Evolutionary conservation across 2,113 vertebrate genomes (phyloP), one percentile per base, ranked within the genome.

Genomic region (Microcebus ravelobensis): DNA sequence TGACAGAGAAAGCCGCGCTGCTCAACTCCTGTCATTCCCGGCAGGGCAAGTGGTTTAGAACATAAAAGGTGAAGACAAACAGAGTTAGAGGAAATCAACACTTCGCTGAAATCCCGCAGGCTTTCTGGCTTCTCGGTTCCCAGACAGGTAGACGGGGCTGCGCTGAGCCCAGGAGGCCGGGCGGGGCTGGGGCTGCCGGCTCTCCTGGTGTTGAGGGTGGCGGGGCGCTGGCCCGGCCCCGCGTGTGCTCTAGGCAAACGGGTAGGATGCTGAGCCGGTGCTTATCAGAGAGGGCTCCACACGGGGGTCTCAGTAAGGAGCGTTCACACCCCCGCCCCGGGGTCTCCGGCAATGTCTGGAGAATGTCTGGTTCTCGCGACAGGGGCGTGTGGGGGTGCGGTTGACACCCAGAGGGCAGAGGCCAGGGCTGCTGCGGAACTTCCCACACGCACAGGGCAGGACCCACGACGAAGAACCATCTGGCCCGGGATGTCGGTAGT

Each of bases 41-140:
- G 82, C 50, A 29, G 45, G 34, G 42, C 1, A 2, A 39, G 73
- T 1, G 4, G 27, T 48, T 36, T 42, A 20, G 65, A 91, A 79
- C 67, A 59, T 9, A 91, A 68, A 91, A 85, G 52, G 23, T 79
- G 73, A 79, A 79, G 68, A 93, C 87, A 89, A 25, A 76, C 55
- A 39, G 68, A 70, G n/a, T 52, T 31, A 70, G 80, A 65, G 76
- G 74, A 93, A 50, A 63, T 86, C 67, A 83, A 27, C 68, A 48
- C 39, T 55, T 63, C 59, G 1, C 77, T 31, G 3, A 57, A 71
- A 61, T 2, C 21, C 52, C 1, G 12, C 71, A 25, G 31, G 23
- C 6, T 14, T 34, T 59, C 68, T 61, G 57, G 86, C 52, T 34
- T 76, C 18, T 10, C 15, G 13, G 34, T 68, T 63, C 5, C 23